Conservation (phyloP, 2,888 invertebrate genomes). For the Nomada ruficornis region DNA sequence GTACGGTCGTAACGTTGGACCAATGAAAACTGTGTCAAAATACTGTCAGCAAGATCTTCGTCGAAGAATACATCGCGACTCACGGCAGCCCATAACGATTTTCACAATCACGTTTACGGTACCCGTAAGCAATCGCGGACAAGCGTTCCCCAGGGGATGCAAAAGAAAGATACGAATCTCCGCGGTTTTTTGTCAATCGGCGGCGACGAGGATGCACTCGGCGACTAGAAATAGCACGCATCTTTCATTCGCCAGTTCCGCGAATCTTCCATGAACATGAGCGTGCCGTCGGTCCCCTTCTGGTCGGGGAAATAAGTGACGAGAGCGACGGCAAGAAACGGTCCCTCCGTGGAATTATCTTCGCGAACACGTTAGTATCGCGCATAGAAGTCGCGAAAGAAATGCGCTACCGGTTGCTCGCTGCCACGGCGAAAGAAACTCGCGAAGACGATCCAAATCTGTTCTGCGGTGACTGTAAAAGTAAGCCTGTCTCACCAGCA, state of each 20-base stretch:
- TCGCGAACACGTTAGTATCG: conserved; percentile 33
- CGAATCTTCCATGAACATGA: conserved; percentile 74
- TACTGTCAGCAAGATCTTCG: background rate
- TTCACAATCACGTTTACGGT: conserved; percentile 42
- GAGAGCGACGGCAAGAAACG: conserved; percentile 64
- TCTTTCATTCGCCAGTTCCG: conserved; percentile 61
- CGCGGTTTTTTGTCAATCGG: conserved; percentile 38
- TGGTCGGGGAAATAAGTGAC: conserved; percentile 55
- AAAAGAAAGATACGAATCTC: conserved; percentile 36
- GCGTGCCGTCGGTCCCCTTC: conserved; percentile 22
- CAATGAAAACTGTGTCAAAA: background rate
- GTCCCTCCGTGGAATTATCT: conserved; percentile 64
- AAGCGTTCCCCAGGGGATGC: conserved; percentile 30
- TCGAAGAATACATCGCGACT: background rate
- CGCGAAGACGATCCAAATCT: conserved; percentile 55
- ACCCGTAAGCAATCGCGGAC: conserved; percentile 6
- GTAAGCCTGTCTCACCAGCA: conserved; percentile 29
- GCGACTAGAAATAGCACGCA: conserved; percentile 65
- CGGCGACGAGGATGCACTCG: conserved; percentile 49
- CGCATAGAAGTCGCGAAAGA: conserved; percentile 48
- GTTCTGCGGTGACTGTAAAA: conserved; percentile 30
- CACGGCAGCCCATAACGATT: background rate
- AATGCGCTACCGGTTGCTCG: conserved; percentile 29
- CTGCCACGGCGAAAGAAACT: conserved; percentile 45
- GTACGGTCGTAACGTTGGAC: too few species aligned